A percentile compares a stretch with the other conserved stretches of the same genome.
Evolutionary conservation across 2,797 vertebrate species (phyloP).

Genomic region (Nothura maculosa): DNA sequence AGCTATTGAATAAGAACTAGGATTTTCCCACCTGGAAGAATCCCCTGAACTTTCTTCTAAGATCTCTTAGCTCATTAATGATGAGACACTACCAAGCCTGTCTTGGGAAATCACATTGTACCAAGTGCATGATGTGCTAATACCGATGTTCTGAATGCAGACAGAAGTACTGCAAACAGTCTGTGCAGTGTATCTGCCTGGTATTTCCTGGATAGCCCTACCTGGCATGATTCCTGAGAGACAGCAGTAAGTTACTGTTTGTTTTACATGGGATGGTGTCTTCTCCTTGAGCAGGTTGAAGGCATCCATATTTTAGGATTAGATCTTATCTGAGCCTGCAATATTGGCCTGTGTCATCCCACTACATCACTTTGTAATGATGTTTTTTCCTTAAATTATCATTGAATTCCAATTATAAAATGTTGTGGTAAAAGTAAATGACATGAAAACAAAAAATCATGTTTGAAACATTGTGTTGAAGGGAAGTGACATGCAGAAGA

Average conservation of each 20-base stretch:
- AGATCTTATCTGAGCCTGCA: not conserved
- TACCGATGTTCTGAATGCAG: not conserved
- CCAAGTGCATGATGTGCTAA: not conserved
- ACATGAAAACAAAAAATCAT: not conserved
- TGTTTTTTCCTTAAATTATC: not conserved
- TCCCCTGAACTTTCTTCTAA: not conserved
- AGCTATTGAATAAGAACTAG: not conserved
- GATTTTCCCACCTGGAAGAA: not conserved
- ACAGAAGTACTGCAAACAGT: not conserved
- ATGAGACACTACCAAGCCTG: not conserved
- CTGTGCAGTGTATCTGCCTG: not conserved
- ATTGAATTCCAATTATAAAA: not conserved
- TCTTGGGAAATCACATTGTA: not conserved
- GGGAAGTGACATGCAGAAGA: not conserved
- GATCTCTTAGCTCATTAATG: fast-evolving
- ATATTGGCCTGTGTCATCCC: not conserved
- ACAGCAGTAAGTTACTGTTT: not conserved
- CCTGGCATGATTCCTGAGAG: not conserved
- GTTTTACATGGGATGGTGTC: not conserved
- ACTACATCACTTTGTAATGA: not conserved
- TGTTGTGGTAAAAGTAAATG: not conserved
- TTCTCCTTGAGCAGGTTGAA: not conserved
- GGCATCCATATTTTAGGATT: not conserved
- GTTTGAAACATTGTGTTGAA: not conserved
- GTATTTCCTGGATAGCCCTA: not conserved